These are phyloP conservation scores for Pedicia rivosa DNA, from an alignment of 2,888 invertebrate species.

Conservation along the genomic window DNA sequence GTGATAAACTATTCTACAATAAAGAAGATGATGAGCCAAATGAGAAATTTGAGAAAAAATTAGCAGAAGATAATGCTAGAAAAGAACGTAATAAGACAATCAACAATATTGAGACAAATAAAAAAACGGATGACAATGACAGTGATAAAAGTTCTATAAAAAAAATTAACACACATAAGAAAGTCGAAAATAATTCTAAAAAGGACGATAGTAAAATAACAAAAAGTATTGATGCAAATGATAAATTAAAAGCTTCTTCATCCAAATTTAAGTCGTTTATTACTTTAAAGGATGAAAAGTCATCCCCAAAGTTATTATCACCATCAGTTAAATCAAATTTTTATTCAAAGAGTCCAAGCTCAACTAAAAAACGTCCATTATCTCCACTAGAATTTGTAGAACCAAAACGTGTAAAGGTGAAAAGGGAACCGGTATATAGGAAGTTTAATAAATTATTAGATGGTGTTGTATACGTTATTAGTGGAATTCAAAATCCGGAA, in stretches of 20 bases:
- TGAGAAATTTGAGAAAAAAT: slow-evolving; percentile 30
- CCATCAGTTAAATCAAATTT: too few relatives aligned
- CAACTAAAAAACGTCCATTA: too few relatives aligned
- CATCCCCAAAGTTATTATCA: not conserved
- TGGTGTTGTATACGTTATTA: slow-evolving; percentile 62
- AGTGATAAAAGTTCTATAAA: too few relatives aligned
- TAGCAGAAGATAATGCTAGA: slow-evolving; percentile 19
- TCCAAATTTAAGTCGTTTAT: too few relatives aligned
- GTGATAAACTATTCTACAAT: slow-evolving; percentile 32
- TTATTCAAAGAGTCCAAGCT: too few relatives aligned
- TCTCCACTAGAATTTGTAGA: too few relatives aligned
- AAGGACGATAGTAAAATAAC: too few relatives aligned
- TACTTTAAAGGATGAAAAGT: too few relatives aligned
- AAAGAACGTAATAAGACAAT: slow-evolving; percentile 16
- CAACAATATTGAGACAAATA: slow-evolving; percentile 9
- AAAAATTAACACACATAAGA: too few relatives aligned
- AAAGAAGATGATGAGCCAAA: slow-evolving; percentile 31
- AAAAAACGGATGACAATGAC: slow-evolving; percentile 4
- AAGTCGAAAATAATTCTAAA: too few relatives aligned
- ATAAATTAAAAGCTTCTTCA: not conserved
- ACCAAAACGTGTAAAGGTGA: too few relatives aligned
- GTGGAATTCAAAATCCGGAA: slow-evolving; percentile 73
- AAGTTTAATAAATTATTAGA: slow-evolving; percentile 43
- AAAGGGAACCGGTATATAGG: too few relatives aligned
- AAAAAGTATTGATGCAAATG: not conserved